A percentile compares a stretch with the other conserved stretches of the same genome.
Conservation (phyloP, 2,797 vertebrate genomes). For the Clamator glandarius region DNA sequence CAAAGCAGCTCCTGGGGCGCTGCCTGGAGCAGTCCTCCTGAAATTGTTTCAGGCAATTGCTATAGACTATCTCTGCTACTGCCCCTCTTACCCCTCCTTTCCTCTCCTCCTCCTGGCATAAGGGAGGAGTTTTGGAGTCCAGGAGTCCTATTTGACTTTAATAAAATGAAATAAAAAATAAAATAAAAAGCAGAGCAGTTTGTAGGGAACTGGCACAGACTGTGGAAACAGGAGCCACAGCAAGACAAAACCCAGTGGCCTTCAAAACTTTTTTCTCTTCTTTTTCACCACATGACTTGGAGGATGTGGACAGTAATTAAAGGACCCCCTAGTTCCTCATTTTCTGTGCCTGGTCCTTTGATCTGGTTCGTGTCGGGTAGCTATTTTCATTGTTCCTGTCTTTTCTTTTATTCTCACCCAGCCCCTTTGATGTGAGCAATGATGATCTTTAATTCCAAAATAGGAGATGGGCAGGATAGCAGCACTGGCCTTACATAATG, state of each 20-base stretch:
- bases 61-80: slow-evolving; percentile 32
- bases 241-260: slow-evolving; percentile 84
- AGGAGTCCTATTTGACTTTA: slow-evolving; percentile 80
- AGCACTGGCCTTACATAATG: slow-evolving; percentile 77
- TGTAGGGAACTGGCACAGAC: slow-evolving; percentile 83
- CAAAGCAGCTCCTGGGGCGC: slow-evolving; percentile 78
- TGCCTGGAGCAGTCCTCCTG: slow-evolving; percentile 77
- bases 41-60: slow-evolving; percentile 72
- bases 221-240: slow-evolving; percentile 79
- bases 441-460: slow-evolving; percentile 91
- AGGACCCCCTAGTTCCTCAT: slow-evolving; percentile 91
- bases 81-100: slow-evolving; percentile 29
- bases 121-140: slow-evolving; percentile 75
- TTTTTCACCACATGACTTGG: slow-evolving; percentile 84
- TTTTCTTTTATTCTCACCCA: slow-evolving; percentile 81
- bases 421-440: slow-evolving; percentile 89
- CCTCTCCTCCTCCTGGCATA: slow-evolving; percentile 64
- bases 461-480: slow-evolving; percentile 82
- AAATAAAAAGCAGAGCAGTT: slow-evolving; percentile 71
- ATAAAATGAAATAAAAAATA: slow-evolving; percentile 71
- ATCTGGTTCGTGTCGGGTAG: slow-evolving; percentile 90
- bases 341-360: slow-evolving; percentile 89
- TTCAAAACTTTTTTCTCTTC: slow-evolving; percentile 86
- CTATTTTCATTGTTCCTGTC: slow-evolving; percentile 84
- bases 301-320: slow-evolving; percentile 95